A percentile compares a stretch with the other conserved stretches of the same genome.
phyloP scores from a whole-genome alignment of 2,797 vertebrate genomes.

The Meda fulgida region DNA sequence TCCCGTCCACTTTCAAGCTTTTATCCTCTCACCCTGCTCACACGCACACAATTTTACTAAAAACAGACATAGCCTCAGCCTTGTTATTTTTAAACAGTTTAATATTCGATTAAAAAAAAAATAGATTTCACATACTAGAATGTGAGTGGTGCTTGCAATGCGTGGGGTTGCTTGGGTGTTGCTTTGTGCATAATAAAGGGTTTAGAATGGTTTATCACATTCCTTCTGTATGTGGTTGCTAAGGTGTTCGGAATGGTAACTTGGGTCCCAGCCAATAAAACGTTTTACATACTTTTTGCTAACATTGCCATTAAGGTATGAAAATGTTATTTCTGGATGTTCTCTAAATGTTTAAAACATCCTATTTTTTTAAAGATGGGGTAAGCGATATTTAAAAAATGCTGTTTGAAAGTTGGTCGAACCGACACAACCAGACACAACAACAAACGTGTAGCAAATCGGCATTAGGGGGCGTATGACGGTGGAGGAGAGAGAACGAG shows the following conservation, averaged over 20 bases:
- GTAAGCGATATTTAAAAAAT: too few species aligned
- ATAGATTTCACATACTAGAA: background rate
- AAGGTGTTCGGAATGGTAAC: background rate
- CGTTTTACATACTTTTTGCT: background rate
- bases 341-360: background rate
- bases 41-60: background rate
- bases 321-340: background rate
- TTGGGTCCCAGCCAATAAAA: background rate
- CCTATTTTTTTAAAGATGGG: background rate
- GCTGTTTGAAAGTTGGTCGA: too few species aligned
- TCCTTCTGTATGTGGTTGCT: background rate
- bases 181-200: background rate
- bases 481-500: too few species aligned
- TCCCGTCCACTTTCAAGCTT: constrained; percentile 2
- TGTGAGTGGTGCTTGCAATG: background rate
- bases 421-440: too few species aligned
- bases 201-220: background rate
- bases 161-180: background rate
- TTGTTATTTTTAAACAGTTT: background rate
- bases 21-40: constrained; percentile 5
- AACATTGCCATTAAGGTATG: background rate
- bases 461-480: too few species aligned
- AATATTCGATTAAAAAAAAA: background rate
- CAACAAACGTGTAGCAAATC: too few species aligned
- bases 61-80: background rate